phyloP scores from a whole-genome alignment of 2,113 vertebrate genomes.

The Phylloscopus trochilus region DNA sequence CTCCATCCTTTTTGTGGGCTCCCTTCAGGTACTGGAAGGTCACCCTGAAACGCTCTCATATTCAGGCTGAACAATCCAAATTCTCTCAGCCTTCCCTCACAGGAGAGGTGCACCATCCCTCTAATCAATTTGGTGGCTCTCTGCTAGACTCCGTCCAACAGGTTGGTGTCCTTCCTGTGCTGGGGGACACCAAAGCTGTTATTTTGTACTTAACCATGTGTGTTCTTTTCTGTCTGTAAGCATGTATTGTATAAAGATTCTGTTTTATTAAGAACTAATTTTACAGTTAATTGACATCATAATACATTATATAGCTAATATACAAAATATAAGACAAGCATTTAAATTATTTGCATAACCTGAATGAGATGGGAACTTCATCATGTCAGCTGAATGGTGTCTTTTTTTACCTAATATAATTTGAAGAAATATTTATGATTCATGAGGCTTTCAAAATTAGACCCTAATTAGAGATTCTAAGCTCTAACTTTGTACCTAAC shows the following conservation, averaged over 20 bases:
- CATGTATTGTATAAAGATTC: background rate
- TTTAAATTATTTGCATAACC: background rate
- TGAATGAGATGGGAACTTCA: background rate
- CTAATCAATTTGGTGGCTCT: background rate
- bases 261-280: background rate
- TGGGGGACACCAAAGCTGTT: background rate
- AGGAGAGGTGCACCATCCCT: background rate
- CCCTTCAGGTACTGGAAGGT: background rate
- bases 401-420: background rate
- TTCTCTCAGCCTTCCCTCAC: background rate
- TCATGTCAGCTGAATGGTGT: background rate
- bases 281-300: background rate
- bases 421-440: background rate
- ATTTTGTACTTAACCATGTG: background rate
- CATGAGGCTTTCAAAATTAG: background rate
- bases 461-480: background rate
- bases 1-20: background rate
- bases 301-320: background rate
- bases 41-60: background rate
- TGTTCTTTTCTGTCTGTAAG: background rate
- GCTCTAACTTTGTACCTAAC: background rate
- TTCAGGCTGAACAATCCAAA: background rate
- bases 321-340: background rate
- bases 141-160: background rate
- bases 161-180: background rate